Base-by-base conservation (phyloP, 2,888 invertebrate genomes). In the Nephrotoma appendiculata region DNA sequence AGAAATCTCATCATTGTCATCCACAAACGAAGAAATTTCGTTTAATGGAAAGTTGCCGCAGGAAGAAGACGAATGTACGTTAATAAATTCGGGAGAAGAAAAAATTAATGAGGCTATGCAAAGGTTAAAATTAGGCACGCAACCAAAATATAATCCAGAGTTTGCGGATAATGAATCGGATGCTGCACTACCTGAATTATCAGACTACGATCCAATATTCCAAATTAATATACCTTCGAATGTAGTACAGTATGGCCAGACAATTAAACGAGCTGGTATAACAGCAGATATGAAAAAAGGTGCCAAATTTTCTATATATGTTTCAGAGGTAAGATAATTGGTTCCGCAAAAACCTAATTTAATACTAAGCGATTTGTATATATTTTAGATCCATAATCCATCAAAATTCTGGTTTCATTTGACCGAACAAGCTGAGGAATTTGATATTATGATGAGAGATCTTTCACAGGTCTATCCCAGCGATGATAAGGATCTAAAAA, bases 331-430 rank as follows among this genome's bases (percentile, higher is more conserved):
- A 42, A 43, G 43, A 31, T 6, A 15, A 15, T 31, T 31, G 31
- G 31, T 31, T 31, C 31, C 31, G 31, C 31, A 6, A 57, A 5
- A 57, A 31, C 9, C 6, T 44, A 31, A 71, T 31, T 31, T 19
- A 7, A 71, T 31, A 31, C 31, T 31, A 31, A 31, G 19, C 31
- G 1, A 31, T 42, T 15, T 84, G n/a, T 42, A 15, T 5, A 12
- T 42, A 15, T 84, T 84, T 42, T 84, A 84, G 45, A 86, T 86
- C 48, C 45, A 45, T 52, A 45, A 44, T 31, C 91, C 91, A 2
- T 90, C 89, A 86, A 89, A 88, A 31, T 91, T 91, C 87, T 88
- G 89, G 88, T 91, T 90, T 87, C 89, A 90, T 87, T 86, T 90
- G 41, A 86, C 88, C 31, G 89, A 90, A 52, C 88, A 89, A 2